A percentile compares a stretch with the other conserved stretches of the same genome.
phyloP scores from a whole-genome alignment of 1,140 invertebrate genomes.

The Pseudomyrmex flavicornis region DNA sequence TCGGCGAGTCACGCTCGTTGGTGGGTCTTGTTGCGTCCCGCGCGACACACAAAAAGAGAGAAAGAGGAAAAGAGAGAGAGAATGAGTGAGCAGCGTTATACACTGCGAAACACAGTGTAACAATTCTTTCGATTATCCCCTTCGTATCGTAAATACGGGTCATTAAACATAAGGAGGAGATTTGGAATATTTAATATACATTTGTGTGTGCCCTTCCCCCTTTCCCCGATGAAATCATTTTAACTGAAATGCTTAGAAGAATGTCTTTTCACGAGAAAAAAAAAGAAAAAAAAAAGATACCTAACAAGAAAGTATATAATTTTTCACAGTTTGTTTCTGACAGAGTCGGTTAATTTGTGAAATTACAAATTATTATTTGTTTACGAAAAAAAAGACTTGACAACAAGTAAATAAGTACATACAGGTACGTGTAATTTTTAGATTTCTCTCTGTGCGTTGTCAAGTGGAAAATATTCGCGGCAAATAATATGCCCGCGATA shows the following conservation, averaged over 20 bases:
- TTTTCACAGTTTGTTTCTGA: no score
- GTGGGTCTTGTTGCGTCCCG: conserved; percentile 51
- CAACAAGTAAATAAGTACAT: no score
- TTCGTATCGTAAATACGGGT: neutral
- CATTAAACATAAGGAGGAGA: neutral
- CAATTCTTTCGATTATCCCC: neutral
- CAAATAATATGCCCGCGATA: neutral
- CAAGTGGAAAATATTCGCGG: neutral
- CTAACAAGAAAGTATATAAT: no score
- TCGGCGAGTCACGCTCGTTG: conserved; percentile 59
- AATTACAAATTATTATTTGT: no score
- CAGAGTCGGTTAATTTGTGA: no score
- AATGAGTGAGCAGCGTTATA: no score
- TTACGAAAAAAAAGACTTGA: no score
- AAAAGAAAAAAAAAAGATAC: no score
- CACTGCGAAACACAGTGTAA: neutral
- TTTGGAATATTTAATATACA: neutral
- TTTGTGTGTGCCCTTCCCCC: neutral
- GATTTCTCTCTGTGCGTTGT: no score
- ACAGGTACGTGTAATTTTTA: no score
- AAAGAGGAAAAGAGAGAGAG: no score
- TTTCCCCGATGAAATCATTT: neutral
- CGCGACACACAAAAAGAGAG: neutral
- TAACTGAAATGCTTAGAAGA: neutral
- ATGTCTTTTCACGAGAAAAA: no score